Percentiles rank a stretch among this genome's conserved stretches.
phyloP scores from a whole-genome alignment of 2,113 vertebrate genomes.

The Daboia siamensis region DNA sequence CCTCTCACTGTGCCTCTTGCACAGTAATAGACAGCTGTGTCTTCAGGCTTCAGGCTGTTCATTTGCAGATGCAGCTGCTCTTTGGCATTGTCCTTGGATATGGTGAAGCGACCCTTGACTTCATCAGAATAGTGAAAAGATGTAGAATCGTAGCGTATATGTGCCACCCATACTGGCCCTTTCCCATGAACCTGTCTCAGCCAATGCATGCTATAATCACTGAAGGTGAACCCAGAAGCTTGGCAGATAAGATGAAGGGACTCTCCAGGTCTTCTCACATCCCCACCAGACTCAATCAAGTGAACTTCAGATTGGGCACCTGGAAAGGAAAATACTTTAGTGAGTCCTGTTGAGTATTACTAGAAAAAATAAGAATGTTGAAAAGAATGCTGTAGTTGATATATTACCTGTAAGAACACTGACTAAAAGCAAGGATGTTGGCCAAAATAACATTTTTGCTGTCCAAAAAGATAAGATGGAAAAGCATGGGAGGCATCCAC shows the following conservation, averaged over 20 bases:
- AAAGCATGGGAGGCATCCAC: neutral
- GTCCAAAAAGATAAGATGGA: neutral
- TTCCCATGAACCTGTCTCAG: constrained; percentile 53
- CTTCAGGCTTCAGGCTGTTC: neutral
- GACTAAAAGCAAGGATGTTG: neutral
- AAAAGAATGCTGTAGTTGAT: neutral
- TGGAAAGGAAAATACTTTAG: neutral
- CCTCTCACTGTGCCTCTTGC: neutral
- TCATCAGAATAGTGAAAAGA: neutral
- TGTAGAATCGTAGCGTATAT: neutral
- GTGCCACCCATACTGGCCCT: neutral
- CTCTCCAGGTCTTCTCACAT: neutral
- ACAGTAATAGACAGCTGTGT: neutral
- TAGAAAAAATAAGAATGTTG: neutral
- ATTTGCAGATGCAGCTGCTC: neutral
- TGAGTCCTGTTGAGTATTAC: neutral
- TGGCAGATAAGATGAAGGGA: constrained; percentile 16
- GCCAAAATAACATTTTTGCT: neutral
- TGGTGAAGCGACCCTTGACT: neutral
- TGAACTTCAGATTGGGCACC: neutral
- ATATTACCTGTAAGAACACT: neutral
- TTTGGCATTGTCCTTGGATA: neutral
- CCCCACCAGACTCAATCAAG: neutral
- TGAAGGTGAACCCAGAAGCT: constrained; percentile 34
- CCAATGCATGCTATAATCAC: neutral